Conservation (phyloP, 2,797 vertebrate genomes). For the Halcyon badia region DNA sequence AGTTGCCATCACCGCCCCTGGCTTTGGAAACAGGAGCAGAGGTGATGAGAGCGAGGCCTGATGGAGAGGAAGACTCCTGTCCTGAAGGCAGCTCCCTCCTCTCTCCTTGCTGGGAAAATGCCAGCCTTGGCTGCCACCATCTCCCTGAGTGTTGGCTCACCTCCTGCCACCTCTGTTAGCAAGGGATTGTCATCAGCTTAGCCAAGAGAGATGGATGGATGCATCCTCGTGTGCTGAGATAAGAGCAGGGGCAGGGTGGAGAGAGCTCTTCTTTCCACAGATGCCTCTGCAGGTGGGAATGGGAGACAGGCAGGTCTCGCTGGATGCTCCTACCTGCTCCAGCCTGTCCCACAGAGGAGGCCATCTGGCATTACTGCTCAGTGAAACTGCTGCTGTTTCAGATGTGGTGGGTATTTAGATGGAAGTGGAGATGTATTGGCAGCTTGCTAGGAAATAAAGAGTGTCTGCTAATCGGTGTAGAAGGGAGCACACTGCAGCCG, state of each 20-base stretch:
- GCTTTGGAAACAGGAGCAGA: background rate
- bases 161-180: background rate
- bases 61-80: constrained; percentile 2
- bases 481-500: background rate
- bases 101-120: background rate
- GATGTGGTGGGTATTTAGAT: background rate
- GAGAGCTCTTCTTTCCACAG: background rate
- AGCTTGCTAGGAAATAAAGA: background rate
- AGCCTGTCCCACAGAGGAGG: background rate
- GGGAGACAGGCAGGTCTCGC: background rate
- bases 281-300: background rate
- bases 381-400: background rate
- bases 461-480: background rate
- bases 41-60: background rate
- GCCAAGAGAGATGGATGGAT: background rate
- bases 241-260: background rate
- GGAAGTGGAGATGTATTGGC: background rate
- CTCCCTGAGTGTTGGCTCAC: background rate
- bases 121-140: background rate
- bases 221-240: background rate
- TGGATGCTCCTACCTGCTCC: background rate
- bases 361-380: background rate
- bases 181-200: background rate
- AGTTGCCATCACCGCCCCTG: background rate
- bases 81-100: background rate